Conservation (phyloP, 2,888 invertebrate genomes). For the Griposia aprilina region DNA sequence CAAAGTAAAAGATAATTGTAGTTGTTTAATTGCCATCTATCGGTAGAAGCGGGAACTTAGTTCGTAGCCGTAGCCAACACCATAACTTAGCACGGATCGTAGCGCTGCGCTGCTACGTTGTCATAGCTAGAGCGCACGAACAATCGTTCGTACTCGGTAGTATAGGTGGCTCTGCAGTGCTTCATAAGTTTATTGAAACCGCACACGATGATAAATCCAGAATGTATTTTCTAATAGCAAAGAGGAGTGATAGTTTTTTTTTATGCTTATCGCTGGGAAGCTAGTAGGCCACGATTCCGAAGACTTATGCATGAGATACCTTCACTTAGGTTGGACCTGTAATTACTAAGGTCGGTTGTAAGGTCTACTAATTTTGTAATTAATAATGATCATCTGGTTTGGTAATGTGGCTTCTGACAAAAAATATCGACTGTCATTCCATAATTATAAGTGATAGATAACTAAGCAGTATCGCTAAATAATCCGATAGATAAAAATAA, state of each 20-base stretch:
- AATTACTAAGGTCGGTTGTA: not conserved
- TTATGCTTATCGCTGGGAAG: not conserved
- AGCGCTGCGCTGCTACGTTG: not conserved
- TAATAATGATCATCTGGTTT: not conserved
- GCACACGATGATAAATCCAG: not conserved
- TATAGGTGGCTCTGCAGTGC: conserved; percentile 28
- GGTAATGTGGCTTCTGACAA: too few relatives aligned
- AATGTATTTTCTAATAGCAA: not conserved
- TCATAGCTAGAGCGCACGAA: not conserved
- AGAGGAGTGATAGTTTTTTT: not conserved
- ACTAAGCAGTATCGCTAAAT: not conserved
- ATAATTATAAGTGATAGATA: not conserved
- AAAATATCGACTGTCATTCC: too few relatives aligned
- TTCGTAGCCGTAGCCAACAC: not conserved
- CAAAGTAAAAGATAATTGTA: not conserved
- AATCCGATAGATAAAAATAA: not conserved
- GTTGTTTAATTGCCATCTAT: conserved; percentile 45
- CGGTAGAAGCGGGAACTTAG: conserved; percentile 12
- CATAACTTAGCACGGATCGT: not conserved
- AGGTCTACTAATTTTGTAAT: not conserved
- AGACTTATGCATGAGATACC: not conserved
- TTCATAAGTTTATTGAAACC: not conserved
- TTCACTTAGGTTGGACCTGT: not conserved
- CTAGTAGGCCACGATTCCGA: not conserved
- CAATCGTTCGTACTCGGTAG: not conserved